Conservation (phyloP, 2,888 invertebrate species). For the Himalopsyche anomala region DNA sequence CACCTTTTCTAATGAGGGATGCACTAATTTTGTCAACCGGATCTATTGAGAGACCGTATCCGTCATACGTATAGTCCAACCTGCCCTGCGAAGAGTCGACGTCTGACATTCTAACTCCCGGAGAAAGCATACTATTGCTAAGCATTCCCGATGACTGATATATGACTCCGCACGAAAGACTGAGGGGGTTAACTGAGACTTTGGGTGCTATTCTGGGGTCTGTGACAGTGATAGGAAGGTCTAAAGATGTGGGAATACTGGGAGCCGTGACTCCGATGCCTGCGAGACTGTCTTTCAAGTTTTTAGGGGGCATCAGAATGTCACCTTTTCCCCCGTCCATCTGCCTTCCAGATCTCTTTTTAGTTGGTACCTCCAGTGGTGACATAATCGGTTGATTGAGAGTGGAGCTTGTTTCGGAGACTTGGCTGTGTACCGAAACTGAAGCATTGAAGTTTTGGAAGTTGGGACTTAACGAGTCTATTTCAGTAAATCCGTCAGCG, state of each 20-base stretch:
- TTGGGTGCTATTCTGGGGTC: constrained; percentile 84
- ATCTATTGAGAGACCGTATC: background rate
- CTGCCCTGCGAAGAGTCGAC: constrained; percentile 15
- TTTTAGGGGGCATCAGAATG: constrained; percentile 66
- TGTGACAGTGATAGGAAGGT: constrained; percentile 86
- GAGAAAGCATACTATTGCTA: constrained; percentile 50
- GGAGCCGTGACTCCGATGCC: constrained; percentile 78
- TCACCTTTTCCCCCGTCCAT: constrained; percentile 67
- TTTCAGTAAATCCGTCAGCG: constrained; percentile 71
- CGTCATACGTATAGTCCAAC: background rate
- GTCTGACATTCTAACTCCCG: constrained; percentile 30
- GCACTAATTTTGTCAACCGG: background rate
- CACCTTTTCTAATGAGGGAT: background rate
- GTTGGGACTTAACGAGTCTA: constrained; percentile 78
- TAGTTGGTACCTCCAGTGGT: constrained; percentile 84
- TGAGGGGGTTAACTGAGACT: constrained; percentile 71
- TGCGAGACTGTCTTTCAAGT: constrained; percentile 77
- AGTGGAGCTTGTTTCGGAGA: constrained; percentile 85
- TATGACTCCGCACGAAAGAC: constrained; percentile 62
- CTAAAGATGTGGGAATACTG: constrained; percentile 82
- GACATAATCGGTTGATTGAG: constrained; percentile 90
- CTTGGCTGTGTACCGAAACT: constrained; percentile 78
- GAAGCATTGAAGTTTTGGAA: constrained; percentile 79
- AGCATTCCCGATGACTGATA: constrained; percentile 64
- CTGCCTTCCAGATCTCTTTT: constrained; percentile 71